Base-by-base conservation (phyloP, 2,888 invertebrate species). In the Invenusta paracnida region DNA sequence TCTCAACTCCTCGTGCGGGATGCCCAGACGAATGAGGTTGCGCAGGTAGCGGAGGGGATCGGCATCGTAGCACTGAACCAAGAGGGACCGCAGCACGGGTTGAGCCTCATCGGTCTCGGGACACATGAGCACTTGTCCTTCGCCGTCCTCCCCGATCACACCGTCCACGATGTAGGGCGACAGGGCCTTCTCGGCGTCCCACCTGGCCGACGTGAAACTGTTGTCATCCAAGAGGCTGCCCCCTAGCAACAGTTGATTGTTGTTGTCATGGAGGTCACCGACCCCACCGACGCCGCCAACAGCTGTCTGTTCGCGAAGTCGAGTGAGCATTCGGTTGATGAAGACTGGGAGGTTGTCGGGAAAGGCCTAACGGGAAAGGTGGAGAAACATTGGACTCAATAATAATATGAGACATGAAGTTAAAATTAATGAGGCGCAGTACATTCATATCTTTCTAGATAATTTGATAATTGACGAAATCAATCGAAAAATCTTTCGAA, bases 311-410 rank as follows among this genome's bases (percentile, higher is more conserved):
- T 73, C 73, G 11, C 73, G 5, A 2, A 67, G 84, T 28, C 84
- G 67, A 27, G 67, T 66, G 28, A 84, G 25, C 84, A 84, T 67
- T 29, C 84, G 67, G 27, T 84, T 84, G 27, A 84, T 84, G 48
- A 84, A 84, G 27, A 84, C 73, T 0, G 84, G 84, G 13, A 84
- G 84, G 67, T 84, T 84, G 25, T 66, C 84, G n/a, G 84, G 84
- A 67, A 84, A 84, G 17, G 84, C 84, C 73, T n/a, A n/a, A n/a
- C n/a, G n/a, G n/a, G n/a, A n/a, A n/a, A n/a, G n/a, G n/a, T n/a
- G n/a, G n/a, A n/a, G n/a, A n/a, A n/a, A n/a, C n/a, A n/a, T n/a
- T n/a, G n/a, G n/a, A n/a, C n/a, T n/a, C n/a, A n/a, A n/a, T n/a
- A n/a, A n/a, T n/a, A n/a, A n/a, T n/a, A n/a, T n/a, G n/a, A n/a